Percentiles rank a stretch among this genome's conserved stretches.
phyloP scores from a whole-genome alignment of 2,797 vertebrate genomes.

The Anguilla anguilla region DNA sequence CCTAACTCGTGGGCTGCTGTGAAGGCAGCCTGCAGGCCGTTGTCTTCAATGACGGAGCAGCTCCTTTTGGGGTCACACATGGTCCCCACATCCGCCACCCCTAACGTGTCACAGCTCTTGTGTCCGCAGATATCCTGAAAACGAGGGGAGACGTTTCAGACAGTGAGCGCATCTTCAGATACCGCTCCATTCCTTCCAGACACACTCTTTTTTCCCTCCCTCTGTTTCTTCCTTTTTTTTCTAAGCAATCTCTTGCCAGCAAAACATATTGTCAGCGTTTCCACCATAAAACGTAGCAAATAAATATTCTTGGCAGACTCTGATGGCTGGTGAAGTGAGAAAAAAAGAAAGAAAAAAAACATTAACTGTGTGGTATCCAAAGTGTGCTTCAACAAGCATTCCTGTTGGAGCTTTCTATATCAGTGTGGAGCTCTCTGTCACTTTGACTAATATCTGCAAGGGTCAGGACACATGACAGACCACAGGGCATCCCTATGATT shows the following conservation, averaged over 20 bases:
- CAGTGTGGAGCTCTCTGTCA: background rate
- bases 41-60: conserved; percentile 93
- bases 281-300: conserved; percentile 65
- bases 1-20: conserved; percentile 93
- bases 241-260: conserved; percentile 49
- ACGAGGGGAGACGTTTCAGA: conserved; percentile 40
- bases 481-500: conserved; percentile 56
- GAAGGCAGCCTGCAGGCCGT: conserved; percentile 91
- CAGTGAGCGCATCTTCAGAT: conserved; percentile 49
- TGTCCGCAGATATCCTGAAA: conserved; percentile 91
- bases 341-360: conserved; percentile 7
- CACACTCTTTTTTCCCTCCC: conserved; percentile 44
- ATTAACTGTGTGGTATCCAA: conserved; percentile 47
- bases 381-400: conserved; percentile 26
- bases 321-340: conserved; percentile 27
- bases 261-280: conserved; percentile 66
- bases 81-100: conserved; percentile 90
- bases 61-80: conserved; percentile 95
- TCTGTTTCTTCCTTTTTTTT: background rate
- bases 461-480: conserved; percentile 42
- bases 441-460: conserved; percentile 44
- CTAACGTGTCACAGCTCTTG: conserved; percentile 88
- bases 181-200: conserved; percentile 49
- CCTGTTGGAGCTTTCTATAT: background rate
- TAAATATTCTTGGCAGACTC: conserved; percentile 50